phyloP scores from a whole-genome alignment of 2,113 vertebrate genomes.

The Oreochromis spilurus region DNA sequence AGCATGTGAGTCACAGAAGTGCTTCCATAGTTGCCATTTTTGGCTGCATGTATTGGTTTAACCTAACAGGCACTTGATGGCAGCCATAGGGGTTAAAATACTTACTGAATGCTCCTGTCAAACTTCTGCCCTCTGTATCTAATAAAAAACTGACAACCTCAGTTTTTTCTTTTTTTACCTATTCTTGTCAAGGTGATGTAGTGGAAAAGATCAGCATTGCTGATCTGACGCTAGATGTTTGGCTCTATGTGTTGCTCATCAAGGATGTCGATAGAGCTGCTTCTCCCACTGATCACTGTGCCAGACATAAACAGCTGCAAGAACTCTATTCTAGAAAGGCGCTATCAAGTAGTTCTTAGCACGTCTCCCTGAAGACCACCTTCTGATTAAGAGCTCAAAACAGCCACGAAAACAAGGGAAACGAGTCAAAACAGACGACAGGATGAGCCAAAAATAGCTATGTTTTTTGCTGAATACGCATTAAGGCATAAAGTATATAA shows the following conservation, averaged over 20 bases:
- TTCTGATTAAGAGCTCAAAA: conserved; percentile 20
- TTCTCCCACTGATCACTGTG: not conserved
- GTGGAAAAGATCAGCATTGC: not conserved
- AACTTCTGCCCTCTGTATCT: not conserved
- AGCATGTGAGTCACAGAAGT: not conserved
- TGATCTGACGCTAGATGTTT: conserved; percentile 7
- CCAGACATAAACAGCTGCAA: conserved; percentile 31
- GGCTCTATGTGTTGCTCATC: conserved; percentile 28
- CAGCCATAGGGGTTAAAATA: not conserved
- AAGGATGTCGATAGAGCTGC: not conserved
- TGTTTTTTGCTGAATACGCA: not conserved
- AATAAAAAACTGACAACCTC: not conserved
- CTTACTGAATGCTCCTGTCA: not conserved
- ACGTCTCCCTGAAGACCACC: not conserved
- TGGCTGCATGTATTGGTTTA: not conserved
- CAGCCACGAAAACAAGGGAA: not conserved
- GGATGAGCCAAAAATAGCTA: not conserved
- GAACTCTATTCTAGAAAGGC: not conserved
- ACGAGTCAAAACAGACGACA: not conserved
- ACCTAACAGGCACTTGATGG: not conserved
- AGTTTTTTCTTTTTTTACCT: not conserved
- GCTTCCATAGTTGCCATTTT: not conserved
- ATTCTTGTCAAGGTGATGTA: not conserved
- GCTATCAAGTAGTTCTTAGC: conserved; percentile 19
- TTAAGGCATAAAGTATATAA: not conserved